Percentiles rank a stretch among this genome's conserved stretches.
These are phyloP conservation scores for Catharus bicknelli DNA, from an alignment of 2,113 vertebrate genomes.

Conservation along the genomic window DNA sequence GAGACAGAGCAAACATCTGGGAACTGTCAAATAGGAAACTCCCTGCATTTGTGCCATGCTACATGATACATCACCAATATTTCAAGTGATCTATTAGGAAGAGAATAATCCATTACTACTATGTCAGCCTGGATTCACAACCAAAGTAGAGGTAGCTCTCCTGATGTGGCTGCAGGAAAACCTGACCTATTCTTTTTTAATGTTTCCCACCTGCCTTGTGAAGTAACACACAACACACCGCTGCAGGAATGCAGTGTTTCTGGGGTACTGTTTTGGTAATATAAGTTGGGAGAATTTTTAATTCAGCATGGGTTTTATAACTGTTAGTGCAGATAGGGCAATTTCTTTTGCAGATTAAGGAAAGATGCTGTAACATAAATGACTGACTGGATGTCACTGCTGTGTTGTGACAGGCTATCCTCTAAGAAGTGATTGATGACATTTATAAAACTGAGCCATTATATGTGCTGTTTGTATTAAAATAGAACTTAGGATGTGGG, in stretches of 20 bases:
- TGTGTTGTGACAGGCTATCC: slow-evolving; percentile 59
- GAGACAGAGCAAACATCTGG: background rate
- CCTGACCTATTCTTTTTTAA: background rate
- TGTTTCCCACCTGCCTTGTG: background rate
- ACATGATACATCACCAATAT: background rate
- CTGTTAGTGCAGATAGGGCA: background rate
- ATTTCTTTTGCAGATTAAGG: slow-evolving; percentile 26
- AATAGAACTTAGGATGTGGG: slow-evolving; percentile 9
- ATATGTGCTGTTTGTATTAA: slow-evolving; percentile 38
- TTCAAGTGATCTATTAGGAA: background rate
- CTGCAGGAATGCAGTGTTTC: background rate
- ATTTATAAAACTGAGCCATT: slow-evolving; percentile 22
- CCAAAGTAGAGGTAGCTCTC: background rate
- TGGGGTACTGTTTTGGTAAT: background rate
- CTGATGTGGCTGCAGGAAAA: background rate
- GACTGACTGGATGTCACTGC: slow-evolving; percentile 26
- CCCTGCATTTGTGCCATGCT: background rate
- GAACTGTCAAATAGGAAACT: background rate
- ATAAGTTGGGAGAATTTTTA: background rate
- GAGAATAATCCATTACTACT: background rate
- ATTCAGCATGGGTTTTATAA: background rate
- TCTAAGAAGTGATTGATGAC: slow-evolving; percentile 36
- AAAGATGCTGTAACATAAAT: background rate
- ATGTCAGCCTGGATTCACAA: background rate
- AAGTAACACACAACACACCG: background rate